Conservation (phyloP, 2,797 vertebrate genomes). For the Dendrocincla tyrannina region DNA sequence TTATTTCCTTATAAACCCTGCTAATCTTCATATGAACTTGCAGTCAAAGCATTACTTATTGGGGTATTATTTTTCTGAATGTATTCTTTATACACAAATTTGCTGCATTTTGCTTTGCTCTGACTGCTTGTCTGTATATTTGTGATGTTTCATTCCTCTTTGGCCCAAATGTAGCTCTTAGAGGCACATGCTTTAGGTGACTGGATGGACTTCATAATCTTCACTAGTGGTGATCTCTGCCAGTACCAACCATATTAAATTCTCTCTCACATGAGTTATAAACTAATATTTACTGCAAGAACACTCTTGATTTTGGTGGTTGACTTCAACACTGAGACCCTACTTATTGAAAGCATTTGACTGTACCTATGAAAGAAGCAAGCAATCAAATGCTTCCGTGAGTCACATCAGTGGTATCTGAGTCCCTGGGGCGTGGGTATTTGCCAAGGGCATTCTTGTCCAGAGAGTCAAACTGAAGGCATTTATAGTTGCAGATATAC, state of each 20-base stretch:
- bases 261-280: not conserved
- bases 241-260: not conserved
- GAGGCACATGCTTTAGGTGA: not conserved
- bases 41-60: not conserved
- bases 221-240: not conserved
- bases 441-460: conserved; percentile 22
- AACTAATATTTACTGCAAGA: not conserved
- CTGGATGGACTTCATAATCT: not conserved
- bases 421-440: conserved; percentile 5
- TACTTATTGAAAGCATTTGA: not conserved
- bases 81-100: not conserved
- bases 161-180: not conserved
- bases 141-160: not conserved
- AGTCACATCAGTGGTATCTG: conserved; percentile 18
- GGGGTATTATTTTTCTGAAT: not conserved
- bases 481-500: not conserved
- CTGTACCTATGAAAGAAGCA: not conserved
- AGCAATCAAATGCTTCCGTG: not conserved
- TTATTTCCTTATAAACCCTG: not conserved
- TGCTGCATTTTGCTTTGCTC: not conserved
- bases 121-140: not conserved
- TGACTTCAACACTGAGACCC: not conserved
- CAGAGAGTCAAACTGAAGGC: not conserved
- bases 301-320: not conserved
- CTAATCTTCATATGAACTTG: not conserved